A percentile compares a stretch with the other conserved stretches of the same genome.
Conservation (phyloP, 2,113 vertebrate genomes). For the Aptenodytes patagonicus region DNA sequence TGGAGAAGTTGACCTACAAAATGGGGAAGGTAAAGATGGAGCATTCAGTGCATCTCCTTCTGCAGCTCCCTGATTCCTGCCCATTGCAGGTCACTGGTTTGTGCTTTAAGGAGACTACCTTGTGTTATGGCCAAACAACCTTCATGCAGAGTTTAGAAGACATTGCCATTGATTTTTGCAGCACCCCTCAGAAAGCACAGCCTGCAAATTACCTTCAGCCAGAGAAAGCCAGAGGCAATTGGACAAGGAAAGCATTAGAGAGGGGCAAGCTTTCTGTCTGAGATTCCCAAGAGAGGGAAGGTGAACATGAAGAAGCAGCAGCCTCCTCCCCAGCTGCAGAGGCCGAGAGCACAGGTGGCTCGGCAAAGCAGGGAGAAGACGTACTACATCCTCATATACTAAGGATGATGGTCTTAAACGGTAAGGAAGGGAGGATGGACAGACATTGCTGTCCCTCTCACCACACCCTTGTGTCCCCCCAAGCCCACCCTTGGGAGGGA, state of each 20-base stretch:
- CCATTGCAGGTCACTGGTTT: background rate
- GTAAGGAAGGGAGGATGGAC: background rate
- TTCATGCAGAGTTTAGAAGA: background rate
- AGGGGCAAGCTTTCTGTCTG: background rate
- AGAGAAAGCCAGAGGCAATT: background rate
- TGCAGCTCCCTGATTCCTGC: background rate
- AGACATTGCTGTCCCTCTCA: background rate
- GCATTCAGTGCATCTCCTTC: background rate
- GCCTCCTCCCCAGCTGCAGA: background rate
- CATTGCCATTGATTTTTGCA: background rate
- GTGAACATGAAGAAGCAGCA: background rate
- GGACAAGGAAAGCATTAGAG: background rate
- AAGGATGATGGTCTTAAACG: background rate
- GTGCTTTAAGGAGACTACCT: background rate
- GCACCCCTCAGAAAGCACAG: background rate
- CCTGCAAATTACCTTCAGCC: background rate
- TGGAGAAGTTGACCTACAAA: background rate
- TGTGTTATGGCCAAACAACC: background rate
- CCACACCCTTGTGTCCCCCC: background rate
- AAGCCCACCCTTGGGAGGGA: background rate
- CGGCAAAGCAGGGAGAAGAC: background rate
- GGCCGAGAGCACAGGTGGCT: rapidly evolving
- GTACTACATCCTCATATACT: background rate
- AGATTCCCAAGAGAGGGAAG: background rate
- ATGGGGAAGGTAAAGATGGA: background rate